These are phyloP conservation scores for Drosophila equinoxialis DNA, from an alignment of 1,140 invertebrate genomes.

Conservation along the genomic window DNA sequence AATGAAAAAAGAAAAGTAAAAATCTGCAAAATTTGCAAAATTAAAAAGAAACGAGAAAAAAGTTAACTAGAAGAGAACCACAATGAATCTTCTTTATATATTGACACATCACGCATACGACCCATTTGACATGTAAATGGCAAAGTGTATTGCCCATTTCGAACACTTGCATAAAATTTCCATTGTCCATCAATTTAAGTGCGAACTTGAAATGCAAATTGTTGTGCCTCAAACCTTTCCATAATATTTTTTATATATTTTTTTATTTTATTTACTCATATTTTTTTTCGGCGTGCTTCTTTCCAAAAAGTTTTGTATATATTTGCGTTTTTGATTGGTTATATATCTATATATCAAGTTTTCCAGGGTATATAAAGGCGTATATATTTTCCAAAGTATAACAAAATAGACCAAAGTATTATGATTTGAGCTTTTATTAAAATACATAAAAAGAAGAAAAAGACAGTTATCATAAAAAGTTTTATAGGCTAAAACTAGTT, in stretches of 20 bases:
- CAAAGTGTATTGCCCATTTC: background rate
- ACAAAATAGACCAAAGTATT: no score
- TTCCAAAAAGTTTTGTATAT: no score
- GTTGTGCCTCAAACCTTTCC: conserved; percentile 15
- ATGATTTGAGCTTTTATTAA: no score
- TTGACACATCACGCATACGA: conserved; percentile 26
- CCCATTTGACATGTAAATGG: background rate
- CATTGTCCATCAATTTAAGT: conserved; percentile 39
- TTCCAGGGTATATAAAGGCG: no score
- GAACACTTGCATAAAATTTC: conserved; percentile 10
- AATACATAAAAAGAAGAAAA: no score
- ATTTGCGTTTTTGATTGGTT: no score
- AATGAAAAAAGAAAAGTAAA: background rate
- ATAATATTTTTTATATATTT: conserved; percentile 17
- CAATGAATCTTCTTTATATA: background rate
- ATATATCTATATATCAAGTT: no score
- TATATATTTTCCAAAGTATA: no score
- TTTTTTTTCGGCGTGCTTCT: conserved; percentile 11
- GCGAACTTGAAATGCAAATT: conserved; percentile 59
- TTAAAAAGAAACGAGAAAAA: background rate
- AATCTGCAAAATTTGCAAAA: background rate
- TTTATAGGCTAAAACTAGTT: no score
- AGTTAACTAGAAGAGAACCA: background rate
- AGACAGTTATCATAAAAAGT: no score
- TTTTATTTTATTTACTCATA: conserved; percentile 20